Evolutionary conservation across 37 sponge, comb jelly and placozoan species (phyloP), one percentile per base, ranked within the genome.

Genomic region (Mnemiopsis leidyi): DNA sequence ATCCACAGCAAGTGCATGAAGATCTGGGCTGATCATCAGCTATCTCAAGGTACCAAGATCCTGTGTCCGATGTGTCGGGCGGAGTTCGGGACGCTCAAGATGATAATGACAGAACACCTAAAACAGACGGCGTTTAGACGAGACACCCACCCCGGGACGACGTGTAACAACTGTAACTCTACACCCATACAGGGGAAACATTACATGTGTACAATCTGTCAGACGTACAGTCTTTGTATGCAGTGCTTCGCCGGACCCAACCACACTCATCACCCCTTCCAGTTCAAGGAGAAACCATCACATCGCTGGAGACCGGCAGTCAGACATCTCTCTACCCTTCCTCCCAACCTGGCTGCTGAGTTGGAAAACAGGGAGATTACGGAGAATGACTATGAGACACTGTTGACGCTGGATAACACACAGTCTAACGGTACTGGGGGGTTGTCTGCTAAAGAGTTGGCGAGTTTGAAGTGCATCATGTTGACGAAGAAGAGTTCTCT

Each of bases 11-110:
- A 95, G 90, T 98, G 98, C 68, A 97, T 98, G 95, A 96, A 95
- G 95, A 94, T 98, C 38, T 97, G 96, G 97, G 97, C 97, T 31
- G 97, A 96, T 69, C 97, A 98, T 68, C 98, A 96, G 92, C 92
- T 93, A 93, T 93, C 94, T 31, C 97, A 97, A 0, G 97, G 96
- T 39, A 39, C 34, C 9, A 93, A 61, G 30, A 88, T 97, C 39
- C 79, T 94, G 29, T 98, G 98, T 61, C 98, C 98, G 0, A 94
- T 98, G n/a, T 98, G 98, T 68, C 93, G 98, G 23, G 96, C 95
- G 32, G 95, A 97, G 23, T 98, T 98, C 83, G 95, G 95, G 18
- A 38, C 97, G 16, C 77, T 95, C 25, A 76, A 96, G 94, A 96
- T 95, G 79, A 40, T 69, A n/a, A 83, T 69, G 88, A 76, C 69